Conservation (phyloP, 2,113 vertebrate species). For the Noctilio leporinus region DNA sequence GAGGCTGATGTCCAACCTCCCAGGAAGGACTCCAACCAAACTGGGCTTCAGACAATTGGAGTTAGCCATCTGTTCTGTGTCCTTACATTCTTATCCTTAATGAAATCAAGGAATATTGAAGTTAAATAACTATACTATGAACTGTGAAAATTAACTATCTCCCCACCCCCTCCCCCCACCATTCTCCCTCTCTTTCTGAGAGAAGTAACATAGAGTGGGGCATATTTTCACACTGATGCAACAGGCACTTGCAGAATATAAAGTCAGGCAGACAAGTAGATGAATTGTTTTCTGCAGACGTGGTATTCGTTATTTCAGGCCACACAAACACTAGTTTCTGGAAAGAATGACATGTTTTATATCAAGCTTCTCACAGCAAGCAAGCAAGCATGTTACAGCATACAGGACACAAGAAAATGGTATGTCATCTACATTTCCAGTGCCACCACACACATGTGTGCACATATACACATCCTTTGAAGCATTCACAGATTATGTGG, state of each 20-base stretch:
- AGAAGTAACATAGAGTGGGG: neutral
- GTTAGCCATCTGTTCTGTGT: rapidly evolving
- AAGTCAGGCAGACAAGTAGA: rapidly evolving
- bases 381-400: no score
- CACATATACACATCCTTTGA: neutral
- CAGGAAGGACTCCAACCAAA: no score
- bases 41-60: neutral
- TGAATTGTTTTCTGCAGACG: rapidly evolving
- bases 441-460: neutral
- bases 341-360: neutral
- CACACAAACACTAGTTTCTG: neutral
- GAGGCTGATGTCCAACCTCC: rapidly evolving
- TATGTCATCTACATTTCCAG: neutral
- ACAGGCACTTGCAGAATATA: neutral
- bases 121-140: neutral
- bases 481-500: neutral
- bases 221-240: neutral
- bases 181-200: no score
- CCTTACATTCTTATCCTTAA: neutral
- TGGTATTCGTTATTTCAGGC: rapidly evolving
- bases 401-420: no score
- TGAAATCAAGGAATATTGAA: neutral
- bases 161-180: neutral
- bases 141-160: no score
- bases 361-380: neutral